These are phyloP conservation scores for Florisuga fusca DNA, from an alignment of 2,797 vertebrate genomes.

Conservation along the genomic window DNA sequence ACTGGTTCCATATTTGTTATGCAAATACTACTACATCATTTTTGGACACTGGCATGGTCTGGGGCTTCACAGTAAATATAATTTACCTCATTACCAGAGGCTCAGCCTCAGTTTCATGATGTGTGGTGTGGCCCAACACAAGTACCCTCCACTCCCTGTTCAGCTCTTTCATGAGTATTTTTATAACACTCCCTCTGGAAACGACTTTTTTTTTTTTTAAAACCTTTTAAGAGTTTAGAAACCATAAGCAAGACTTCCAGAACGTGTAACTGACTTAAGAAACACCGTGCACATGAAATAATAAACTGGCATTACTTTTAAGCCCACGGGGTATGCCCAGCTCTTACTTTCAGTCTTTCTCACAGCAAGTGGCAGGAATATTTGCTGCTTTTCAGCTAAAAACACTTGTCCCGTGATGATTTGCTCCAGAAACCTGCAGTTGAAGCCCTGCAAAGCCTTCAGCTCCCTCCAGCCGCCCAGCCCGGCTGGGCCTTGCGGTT, in stretches of 20 bases:
- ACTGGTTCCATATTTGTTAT: conserved; percentile 22
- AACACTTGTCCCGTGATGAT: neutral
- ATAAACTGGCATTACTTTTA: accelerated
- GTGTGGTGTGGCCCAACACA: accelerated
- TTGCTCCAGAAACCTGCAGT: neutral
- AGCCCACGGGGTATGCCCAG: accelerated
- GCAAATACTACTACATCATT: neutral
- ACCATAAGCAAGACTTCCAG: neutral
- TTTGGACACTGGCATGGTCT: neutral
- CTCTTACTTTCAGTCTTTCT: neutral
- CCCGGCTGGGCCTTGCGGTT: neutral
- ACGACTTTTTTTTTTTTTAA: neutral
- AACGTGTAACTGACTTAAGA: neutral
- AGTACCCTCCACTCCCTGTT: neutral
- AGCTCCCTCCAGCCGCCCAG: no score
- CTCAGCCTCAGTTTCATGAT: accelerated
- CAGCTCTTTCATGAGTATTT: neutral
- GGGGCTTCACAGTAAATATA: neutral
- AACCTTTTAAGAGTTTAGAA: neutral
- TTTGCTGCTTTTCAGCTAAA: neutral
- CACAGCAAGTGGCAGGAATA: neutral
- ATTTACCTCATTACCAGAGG: neutral
- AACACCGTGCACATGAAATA: neutral
- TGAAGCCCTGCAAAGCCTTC: neutral
- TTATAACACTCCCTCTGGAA: neutral